These are phyloP conservation scores for Ernsta delagoae DNA, from an alignment of 2,888 invertebrate genomes.

Conservation along the genomic window DNA sequence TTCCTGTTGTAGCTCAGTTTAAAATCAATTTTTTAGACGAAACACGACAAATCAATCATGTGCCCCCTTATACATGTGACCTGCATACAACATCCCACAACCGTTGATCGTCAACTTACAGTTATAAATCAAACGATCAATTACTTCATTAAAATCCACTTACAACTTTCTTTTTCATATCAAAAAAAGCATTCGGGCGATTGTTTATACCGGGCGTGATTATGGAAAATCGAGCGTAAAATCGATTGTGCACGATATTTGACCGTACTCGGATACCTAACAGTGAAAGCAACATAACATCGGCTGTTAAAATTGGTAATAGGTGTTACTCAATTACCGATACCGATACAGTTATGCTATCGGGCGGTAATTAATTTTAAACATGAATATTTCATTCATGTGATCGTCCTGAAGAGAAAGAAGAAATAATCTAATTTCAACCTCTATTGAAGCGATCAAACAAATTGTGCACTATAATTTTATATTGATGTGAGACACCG, in stretches of 20 bases:
- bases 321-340: constrained; percentile 35
- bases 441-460: constrained; percentile 23
- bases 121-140: constrained; percentile 1
- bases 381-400: not conserved
- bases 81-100: too few relatives aligned
- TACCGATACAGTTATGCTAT: constrained; percentile 30
- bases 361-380: not conserved
- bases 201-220: constrained; percentile 24
- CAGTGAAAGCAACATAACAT: constrained; percentile 33
- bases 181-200: constrained; percentile 6
- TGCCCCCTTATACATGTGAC: too few relatives aligned
- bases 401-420: not conserved
- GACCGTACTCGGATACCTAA: constrained; percentile 31
- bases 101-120: constrained; percentile 4
- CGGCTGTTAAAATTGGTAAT: constrained; percentile 33
- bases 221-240: constrained; percentile 34
- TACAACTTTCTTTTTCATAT: constrained; percentile 21
- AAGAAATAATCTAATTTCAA: constrained; percentile 11
- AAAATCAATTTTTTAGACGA: too few relatives aligned
- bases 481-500: constrained; percentile 40
- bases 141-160: constrained; percentile 25
- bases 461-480: constrained; percentile 20
- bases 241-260: constrained; percentile 33
- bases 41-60: too few relatives aligned
- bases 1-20: too few relatives aligned